Conservation (phyloP, 1,140 invertebrate genomes). For the Probaryconus sp. region DNA sequence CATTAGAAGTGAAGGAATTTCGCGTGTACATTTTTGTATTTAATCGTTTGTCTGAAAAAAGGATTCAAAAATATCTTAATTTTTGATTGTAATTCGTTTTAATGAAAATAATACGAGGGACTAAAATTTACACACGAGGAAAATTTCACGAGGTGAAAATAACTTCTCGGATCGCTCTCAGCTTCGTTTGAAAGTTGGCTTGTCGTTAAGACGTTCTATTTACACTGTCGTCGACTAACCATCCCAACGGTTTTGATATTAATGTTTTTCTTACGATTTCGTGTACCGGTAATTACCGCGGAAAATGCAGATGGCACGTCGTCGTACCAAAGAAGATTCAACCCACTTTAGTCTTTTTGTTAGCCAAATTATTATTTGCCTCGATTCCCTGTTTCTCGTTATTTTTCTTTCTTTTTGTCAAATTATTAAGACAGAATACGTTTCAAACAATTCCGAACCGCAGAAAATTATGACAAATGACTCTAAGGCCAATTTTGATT, state of each 20-base stretch:
- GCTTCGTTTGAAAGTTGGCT: slow-evolving; percentile 21
- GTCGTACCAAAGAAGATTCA: slow-evolving; percentile 2
- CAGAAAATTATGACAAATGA: slow-evolving; percentile 28
- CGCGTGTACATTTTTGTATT: no score
- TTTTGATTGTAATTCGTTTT: no score
- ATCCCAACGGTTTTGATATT: slow-evolving; percentile 68
- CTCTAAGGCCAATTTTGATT: slow-evolving; percentile 10
- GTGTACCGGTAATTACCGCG: slow-evolving; percentile 66
- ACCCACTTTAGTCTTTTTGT: neutral
- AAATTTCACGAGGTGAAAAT: no score
- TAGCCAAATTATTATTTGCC: neutral
- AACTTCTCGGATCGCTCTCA: no score
- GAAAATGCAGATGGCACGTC: slow-evolving; percentile 10
- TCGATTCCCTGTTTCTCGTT: neutral
- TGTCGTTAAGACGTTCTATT: slow-evolving; percentile 70
- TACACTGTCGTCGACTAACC: slow-evolving; percentile 69
- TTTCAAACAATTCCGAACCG: slow-evolving; percentile 1
- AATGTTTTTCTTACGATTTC: slow-evolving; percentile 73
- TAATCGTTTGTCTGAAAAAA: no score
- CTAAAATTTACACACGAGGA: no score
- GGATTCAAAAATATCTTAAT: no score
- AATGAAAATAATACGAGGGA: no score
- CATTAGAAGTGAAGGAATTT: neutral
- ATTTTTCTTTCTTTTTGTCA: neutral
- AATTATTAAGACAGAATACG: slow-evolving; percentile 19